phyloP scores from a whole-genome alignment of 1,140 invertebrate species.

The Drosophila sturtevanti region DNA sequence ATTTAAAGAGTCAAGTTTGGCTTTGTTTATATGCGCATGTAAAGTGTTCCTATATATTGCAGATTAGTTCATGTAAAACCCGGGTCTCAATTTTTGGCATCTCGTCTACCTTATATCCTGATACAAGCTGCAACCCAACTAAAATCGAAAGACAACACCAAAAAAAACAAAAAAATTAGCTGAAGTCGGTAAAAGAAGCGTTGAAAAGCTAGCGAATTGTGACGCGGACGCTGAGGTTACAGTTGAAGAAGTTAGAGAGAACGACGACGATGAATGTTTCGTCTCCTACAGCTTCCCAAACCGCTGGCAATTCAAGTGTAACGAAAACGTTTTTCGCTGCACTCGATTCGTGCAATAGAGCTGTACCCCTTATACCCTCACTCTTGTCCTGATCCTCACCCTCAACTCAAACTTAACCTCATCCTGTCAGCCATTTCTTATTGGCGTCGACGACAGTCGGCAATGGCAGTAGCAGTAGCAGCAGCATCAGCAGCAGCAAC shows the following conservation, averaged over 20 bases:
- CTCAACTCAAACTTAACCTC: background rate
- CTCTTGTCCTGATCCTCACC: background rate
- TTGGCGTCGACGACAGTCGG: conserved; percentile 73
- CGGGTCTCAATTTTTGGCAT: background rate
- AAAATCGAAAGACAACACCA: conserved; percentile 17
- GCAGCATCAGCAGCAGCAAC: conserved; percentile 9
- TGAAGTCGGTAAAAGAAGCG: conserved; percentile 27
- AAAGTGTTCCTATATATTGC: background rate
- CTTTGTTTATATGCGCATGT: no score
- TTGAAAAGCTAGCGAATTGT: conserved; percentile 62
- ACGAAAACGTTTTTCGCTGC: conserved; percentile 72
- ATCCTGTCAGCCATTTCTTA: conserved; percentile 44
- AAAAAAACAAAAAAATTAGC: conserved; percentile 20
- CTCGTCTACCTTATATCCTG: background rate
- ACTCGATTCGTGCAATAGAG: conserved; percentile 47
- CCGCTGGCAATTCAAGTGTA: conserved; percentile 67
- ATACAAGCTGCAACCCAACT: conserved; percentile 13
- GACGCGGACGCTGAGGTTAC: conserved; percentile 59
- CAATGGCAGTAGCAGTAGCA: conserved; percentile 45
- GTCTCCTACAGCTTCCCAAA: conserved; percentile 13
- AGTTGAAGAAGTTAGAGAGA: conserved; percentile 39
- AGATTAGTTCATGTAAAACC: background rate
- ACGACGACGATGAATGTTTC: conserved; percentile 6
- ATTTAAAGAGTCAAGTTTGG: no score
- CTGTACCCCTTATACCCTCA: background rate